phyloP scores from a whole-genome alignment of 2,888 invertebrate species.

The Phytoseiulus persimilis region DNA sequence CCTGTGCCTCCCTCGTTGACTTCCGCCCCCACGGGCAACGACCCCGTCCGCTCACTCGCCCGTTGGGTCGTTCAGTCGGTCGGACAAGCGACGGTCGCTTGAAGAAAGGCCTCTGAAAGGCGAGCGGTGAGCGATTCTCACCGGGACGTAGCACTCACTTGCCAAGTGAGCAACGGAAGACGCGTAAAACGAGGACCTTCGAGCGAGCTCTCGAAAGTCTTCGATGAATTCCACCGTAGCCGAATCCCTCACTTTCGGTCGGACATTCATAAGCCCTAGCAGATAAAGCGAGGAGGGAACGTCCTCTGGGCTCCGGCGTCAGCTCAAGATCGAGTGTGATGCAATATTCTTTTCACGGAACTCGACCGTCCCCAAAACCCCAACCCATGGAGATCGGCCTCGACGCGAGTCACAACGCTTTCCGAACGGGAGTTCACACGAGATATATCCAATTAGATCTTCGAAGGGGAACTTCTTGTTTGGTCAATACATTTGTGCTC shows the following conservation, averaged over 20 bases:
- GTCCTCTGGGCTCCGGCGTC: too few species aligned
- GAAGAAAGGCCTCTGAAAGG: neutral
- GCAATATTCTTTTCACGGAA: too few species aligned
- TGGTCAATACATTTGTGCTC: neutral
- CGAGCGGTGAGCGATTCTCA: neutral
- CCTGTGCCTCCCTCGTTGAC: neutral
- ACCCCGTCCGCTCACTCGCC: neutral
- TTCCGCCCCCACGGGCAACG: slow-evolving; percentile 5
- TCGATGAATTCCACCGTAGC: neutral
- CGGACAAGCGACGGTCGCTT: neutral
- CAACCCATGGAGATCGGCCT: too few species aligned
- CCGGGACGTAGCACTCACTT: neutral
- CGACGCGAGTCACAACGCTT: too few species aligned
- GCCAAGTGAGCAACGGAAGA: neutral
- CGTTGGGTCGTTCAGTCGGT: neutral
- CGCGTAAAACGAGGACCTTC: neutral
- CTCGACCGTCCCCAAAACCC: too few species aligned
- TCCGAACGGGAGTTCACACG: too few species aligned
- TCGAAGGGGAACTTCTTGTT: neutral
- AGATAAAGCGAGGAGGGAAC: too few species aligned
- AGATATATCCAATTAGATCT: neutral
- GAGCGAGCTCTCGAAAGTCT: neutral
- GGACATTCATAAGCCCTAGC: too few species aligned
- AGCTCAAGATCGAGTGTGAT: too few species aligned
- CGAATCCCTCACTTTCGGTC: neutral